Percentiles rank a stretch among this genome's conserved stretches.
These are phyloP conservation scores for Zaprionus tsacasi DNA, from an alignment of 1,140 invertebrate genomes.

Conservation along the genomic window DNA sequence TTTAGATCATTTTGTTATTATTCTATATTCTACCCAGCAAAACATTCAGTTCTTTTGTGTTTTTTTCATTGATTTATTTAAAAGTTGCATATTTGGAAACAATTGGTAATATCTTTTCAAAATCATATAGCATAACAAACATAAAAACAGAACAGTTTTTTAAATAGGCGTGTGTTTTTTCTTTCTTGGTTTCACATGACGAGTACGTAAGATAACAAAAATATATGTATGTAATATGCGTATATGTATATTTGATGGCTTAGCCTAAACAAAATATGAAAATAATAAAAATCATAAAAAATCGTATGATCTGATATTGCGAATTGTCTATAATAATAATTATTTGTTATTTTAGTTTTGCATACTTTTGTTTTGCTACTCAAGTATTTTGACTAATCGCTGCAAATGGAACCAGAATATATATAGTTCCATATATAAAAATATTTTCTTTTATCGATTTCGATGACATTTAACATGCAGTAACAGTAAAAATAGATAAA, in stretches of 20 bases:
- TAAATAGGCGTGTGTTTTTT: slow-evolving; percentile 23
- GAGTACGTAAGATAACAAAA: slow-evolving; percentile 62
- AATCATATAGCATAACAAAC: slow-evolving; percentile 61
- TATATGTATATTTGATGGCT: slow-evolving; percentile 38
- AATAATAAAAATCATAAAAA: slow-evolving; percentile 15
- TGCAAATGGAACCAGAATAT: not conserved
- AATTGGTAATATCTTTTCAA: slow-evolving; percentile 72
- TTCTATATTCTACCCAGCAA: too few relatives aligned
- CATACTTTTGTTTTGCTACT: not conserved
- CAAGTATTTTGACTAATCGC: slow-evolving; percentile 38
- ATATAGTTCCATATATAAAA: not conserved
- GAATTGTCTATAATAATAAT: not conserved
- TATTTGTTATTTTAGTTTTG: slow-evolving; percentile 9
- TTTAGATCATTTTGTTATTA: too few relatives aligned
- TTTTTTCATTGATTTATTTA: slow-evolving; percentile 48
- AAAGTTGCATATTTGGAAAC: slow-evolving; percentile 58
- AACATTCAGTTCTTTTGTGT: not conserved
- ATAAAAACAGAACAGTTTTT: slow-evolving; percentile 54
- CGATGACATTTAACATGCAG: slow-evolving; percentile 43
- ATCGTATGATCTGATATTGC: slow-evolving; percentile 17
- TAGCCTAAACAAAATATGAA: slow-evolving; percentile 62
- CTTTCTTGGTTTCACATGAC: slow-evolving; percentile 48
- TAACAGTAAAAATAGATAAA: slow-evolving; percentile 69
- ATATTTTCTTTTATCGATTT: not conserved
- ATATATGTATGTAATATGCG: not conserved